Evolutionary conservation across 2,888 invertebrate genomes (phyloP).

Genomic region (Microplitis deprimator): DNA sequence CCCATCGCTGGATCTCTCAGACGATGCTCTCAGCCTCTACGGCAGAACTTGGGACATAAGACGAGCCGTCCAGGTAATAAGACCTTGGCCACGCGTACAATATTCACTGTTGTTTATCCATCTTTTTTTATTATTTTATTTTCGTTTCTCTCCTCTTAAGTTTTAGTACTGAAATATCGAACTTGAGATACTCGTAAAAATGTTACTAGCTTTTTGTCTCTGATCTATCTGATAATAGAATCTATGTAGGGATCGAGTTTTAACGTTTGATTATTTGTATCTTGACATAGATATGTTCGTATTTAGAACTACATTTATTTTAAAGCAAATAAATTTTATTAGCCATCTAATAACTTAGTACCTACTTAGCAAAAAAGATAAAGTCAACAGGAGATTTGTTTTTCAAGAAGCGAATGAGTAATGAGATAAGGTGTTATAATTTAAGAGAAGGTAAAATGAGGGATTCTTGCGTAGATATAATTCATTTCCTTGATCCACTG

Average conservation of each 20-base stretch:
- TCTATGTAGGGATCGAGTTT: conserved; percentile 38
- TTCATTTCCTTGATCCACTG: no score
- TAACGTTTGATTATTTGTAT: conserved; percentile 15
- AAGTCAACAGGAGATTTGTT: neutral
- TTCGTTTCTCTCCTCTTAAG: neutral
- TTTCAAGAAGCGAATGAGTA: neutral
- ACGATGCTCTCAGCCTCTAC: conserved; percentile 54
- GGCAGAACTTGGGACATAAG: conserved; percentile 29
- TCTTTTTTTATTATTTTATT: conserved; percentile 20
- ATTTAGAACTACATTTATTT: neutral
- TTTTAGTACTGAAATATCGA: conserved; percentile 13
- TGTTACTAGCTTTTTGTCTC: conserved; percentile 52
- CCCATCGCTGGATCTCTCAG: conserved; percentile 51
- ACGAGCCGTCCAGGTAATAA: conserved; percentile 31
- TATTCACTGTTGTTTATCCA: conserved; percentile 8
- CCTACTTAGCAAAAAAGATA: neutral
- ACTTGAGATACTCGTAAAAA: conserved; percentile 46
- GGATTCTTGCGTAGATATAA: no score
- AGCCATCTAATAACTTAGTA: neutral
- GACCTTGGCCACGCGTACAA: conserved; percentile 45
- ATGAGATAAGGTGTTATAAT: neutral
- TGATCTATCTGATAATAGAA: conserved; percentile 53
- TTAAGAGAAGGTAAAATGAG: neutral
- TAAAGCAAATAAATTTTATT: neutral
- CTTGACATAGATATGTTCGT: neutral